phyloP scores from a whole-genome alignment of 2,797 vertebrate genomes.

The Miichthys miiuy region DNA sequence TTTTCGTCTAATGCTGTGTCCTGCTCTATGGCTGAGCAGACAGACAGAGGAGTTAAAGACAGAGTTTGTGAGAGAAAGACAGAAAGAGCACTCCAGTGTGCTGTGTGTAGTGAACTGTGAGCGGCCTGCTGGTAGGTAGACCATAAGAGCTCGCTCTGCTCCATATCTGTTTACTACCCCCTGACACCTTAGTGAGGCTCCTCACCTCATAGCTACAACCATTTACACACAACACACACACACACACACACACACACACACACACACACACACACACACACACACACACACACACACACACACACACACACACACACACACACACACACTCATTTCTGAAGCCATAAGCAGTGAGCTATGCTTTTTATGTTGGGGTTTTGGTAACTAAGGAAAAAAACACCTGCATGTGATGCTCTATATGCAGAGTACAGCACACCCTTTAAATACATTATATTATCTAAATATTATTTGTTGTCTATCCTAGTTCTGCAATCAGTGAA shows the following conservation, averaged over 20 bases:
- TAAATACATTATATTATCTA: slow-evolving; percentile 8
- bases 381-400: slow-evolving; percentile 7
- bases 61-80: slow-evolving; percentile 24
- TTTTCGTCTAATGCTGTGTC: slow-evolving; percentile 10
- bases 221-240: slow-evolving; percentile 22
- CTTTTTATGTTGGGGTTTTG: slow-evolving; percentile 15
- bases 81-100: slow-evolving; percentile 48
- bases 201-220: slow-evolving; percentile 45
- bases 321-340: slow-evolving; percentile 16
- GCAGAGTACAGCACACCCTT: slow-evolving; percentile 7
- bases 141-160: slow-evolving; percentile 72
- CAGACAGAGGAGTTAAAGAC: slow-evolving; percentile 3
- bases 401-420: slow-evolving; percentile 18
- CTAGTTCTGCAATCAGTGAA: neutral
- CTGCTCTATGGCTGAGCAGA: slow-evolving; percentile 11
- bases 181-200: slow-evolving; percentile 58
- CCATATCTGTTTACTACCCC: slow-evolving; percentile 72
- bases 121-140: slow-evolving; percentile 55
- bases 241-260: slow-evolving; percentile 15
- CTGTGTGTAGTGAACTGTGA: slow-evolving; percentile 69
- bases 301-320: slow-evolving; percentile 5
- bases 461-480: slow-evolving; percentile 9
- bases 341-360: neutral
- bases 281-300: slow-evolving; percentile 4
- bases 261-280: slow-evolving; percentile 22